Conservation (phyloP, 2,797 vertebrate genomes). For the Rallus crepitans region DNA sequence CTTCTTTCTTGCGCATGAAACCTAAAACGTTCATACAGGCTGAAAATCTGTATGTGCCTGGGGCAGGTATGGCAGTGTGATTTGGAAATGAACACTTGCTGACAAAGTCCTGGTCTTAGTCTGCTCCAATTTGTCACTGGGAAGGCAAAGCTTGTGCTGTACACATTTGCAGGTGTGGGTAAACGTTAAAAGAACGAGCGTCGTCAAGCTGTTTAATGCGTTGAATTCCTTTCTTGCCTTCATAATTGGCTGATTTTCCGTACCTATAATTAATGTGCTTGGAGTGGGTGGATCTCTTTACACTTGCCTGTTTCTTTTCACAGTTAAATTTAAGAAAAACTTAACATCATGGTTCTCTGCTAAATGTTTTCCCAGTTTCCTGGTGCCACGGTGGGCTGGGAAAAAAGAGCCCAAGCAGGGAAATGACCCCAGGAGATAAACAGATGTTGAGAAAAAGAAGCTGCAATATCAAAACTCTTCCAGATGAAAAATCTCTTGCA, state of each 20-base stretch:
- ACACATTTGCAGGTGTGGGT: background rate
- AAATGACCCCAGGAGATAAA: background rate
- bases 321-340: background rate
- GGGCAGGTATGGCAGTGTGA: background rate
- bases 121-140: background rate
- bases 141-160: background rate
- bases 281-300: conserved; percentile 23
- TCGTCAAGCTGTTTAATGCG: background rate
- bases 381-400: accelerated
- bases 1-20: background rate
- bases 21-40: background rate
- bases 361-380: background rate
- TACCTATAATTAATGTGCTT: conserved; percentile 12
- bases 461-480: background rate
- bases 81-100: background rate
- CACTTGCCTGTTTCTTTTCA: background rate
- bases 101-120: background rate
- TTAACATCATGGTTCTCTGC: background rate
- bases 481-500: background rate
- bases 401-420: background rate
- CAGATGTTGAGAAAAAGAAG: background rate
- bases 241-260: background rate
- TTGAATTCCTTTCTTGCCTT: background rate
- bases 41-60: background rate
- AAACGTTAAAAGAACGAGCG: background rate